Evolutionary conservation across 1,140 invertebrate species (phyloP), one percentile per base, ranked within the genome.

Genomic region (Cyphomyrmex costatus): DNA sequence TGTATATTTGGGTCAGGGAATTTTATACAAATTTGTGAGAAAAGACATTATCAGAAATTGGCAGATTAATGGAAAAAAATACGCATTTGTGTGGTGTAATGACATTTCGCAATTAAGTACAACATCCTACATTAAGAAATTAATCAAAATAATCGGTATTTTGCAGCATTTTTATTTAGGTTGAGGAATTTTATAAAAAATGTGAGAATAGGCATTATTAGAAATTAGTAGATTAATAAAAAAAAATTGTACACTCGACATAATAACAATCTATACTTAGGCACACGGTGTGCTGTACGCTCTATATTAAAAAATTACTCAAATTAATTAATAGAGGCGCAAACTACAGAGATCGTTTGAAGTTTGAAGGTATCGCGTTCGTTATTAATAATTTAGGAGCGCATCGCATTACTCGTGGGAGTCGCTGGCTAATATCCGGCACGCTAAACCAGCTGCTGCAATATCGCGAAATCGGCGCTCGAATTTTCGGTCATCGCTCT

Each of bases 401-500:
- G 63, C 46, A 33, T 65, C 42, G 58, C 42, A 21, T 61, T 61
- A 46, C 56, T 30, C 49, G 33, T 14, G 66, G 66, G 79, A 60
- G 24, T n/a, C n/a, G 27, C 61, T 10, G 46, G 61, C 14, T 66
- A 66, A 79, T 79, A 66, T 65, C 61, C 46, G 76, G 42, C 42
- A n/a, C 21, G 30, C 16, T 19, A 14, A 16, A 68, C 1, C 21
- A 24, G 61, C 42, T 80, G 63, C 77, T 2, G 33, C 56, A 70
- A 82, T 60, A 46, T 60, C 33, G 49, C 49, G 65, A 33, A 80
- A 80, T 82, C 53, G 21, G 33, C 51, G 66, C 68, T 24, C 33
- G 53, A 82, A 58, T 73, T 60, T 73, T 73, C 66, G 79, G 46
- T 6, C 76, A 16, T 24, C 74, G 74, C 21, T 46, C 63, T 30